A percentile compares a stretch with the other conserved stretches of the same genome.
Conservation (phyloP, 2,888 invertebrate species). For the Bruchidius siliquastri region DNA sequence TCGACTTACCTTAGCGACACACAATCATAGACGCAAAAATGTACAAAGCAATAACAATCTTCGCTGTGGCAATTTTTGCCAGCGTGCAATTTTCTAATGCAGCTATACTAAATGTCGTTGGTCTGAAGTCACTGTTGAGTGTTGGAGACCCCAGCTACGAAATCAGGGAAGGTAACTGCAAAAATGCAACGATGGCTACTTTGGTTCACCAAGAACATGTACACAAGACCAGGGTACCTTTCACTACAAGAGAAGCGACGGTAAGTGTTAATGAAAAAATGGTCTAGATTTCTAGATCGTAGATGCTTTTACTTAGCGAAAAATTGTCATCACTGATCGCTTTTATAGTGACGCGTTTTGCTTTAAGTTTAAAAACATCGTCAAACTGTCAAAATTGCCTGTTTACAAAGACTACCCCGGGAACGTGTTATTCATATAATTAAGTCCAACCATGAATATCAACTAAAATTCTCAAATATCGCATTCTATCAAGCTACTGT, state of each 20-base stretch:
- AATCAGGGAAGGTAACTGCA: slow-evolving; percentile 13
- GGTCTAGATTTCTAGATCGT: too few relatives aligned
- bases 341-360: too few relatives aligned
- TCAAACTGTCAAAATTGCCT: too few relatives aligned
- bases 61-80: background rate
- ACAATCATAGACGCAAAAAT: background rate
- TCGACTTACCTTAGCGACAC: background rate
- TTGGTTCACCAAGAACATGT: slow-evolving; percentile 14
- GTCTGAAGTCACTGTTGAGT: background rate
- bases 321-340: too few relatives aligned
- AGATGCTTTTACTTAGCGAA: too few relatives aligned
- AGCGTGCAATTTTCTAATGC: background rate
- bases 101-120: background rate
- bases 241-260: slow-evolving; percentile 6
- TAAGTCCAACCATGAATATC: too few relatives aligned
- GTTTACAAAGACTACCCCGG: too few relatives aligned
- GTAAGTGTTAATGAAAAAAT: slow-evolving; percentile 10
- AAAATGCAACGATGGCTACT: slow-evolving; percentile 3
- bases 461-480: too few relatives aligned
- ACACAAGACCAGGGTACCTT: slow-evolving; percentile 8
- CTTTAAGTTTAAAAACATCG: too few relatives aligned
- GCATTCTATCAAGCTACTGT: too few relatives aligned
- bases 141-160: background rate
- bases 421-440: too few relatives aligned
- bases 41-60: background rate